Evolutionary conservation across 2,113 vertebrate species (phyloP), one percentile per base, ranked within the genome.

Genomic region (Boulengeromyrus knoepffleri): DNA sequence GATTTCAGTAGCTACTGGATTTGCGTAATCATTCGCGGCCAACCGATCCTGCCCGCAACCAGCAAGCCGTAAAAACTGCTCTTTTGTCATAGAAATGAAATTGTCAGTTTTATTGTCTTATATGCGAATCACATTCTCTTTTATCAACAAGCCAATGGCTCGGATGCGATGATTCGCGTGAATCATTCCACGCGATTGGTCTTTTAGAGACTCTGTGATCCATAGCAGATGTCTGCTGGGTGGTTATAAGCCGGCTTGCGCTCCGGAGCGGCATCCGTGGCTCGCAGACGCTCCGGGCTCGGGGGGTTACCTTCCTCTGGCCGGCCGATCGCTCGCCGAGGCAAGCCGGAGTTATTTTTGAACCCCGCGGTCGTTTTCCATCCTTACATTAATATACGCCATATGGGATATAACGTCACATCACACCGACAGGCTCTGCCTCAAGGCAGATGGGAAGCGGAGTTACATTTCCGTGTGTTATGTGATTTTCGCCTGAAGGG

Each of bases 161-260:
- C 31, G 15, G 70, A 88, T 27, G 88, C 31, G 24, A 58, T 88
- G 58, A 42, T 27, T 70, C 89, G 49, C 46, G 88, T 89, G 83
- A 92, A 90, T 92, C 85, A 77, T 90, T 90, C 12, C 15, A 91
- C 21, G 52, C 50, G 77, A 89, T 91, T 91, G 8, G 46, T 77
- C 19, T 83, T 70, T 27, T 31, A 39, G 62, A 91, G 56, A 88
- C 42, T 87, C 49, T 39, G 77, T 77, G 45, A 80, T 84, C 88
- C 47, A 12, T 58, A 15, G 89, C 49, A 84, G 83, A 85, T 84
- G 53, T 52, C 36, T 42, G 3, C 50, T n/a, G 47, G 17, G 53
- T 13, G 19, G 88, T 19, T 50, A 53, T 49, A 49, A 52, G 12
- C 77, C 31, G 8, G 50, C 19, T 24, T 31, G 77, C 66, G 39